A percentile compares a stretch with the other conserved stretches of the same genome.
phyloP scores from a whole-genome alignment of 1,140 invertebrate species.

The Pseudomyrmex dendroicus region DNA sequence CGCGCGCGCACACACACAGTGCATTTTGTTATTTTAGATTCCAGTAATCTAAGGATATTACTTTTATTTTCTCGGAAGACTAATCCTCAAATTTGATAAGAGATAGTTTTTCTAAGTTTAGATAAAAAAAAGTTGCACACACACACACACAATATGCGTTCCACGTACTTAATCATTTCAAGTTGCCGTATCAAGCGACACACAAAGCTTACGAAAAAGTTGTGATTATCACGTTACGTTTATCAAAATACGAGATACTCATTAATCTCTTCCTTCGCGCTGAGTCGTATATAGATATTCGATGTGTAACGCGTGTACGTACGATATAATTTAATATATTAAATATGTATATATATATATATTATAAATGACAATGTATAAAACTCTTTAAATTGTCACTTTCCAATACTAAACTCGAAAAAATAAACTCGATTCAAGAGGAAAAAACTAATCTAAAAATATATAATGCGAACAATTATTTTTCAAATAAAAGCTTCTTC shows the following conservation, averaged over 20 bases:
- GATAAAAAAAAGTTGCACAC: background rate
- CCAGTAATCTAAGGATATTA: background rate
- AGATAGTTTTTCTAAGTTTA: too few species aligned
- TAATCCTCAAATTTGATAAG: too few species aligned
- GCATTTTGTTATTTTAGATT: background rate
- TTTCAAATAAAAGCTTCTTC: too few species aligned
- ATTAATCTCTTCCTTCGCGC: background rate
- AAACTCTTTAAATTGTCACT: background rate
- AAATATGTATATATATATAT: too few species aligned
- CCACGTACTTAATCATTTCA: background rate
- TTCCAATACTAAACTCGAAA: too few species aligned
- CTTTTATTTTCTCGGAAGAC: constrained; percentile 1
- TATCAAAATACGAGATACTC: constrained; percentile 32
- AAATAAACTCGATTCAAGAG: too few species aligned
- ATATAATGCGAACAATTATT: too few species aligned
- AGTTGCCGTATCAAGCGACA: background rate
- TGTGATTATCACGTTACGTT: constrained; percentile 28
- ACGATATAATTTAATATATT: too few species aligned
- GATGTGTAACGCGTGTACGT: too few species aligned
- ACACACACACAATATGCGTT: background rate
- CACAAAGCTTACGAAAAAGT: background rate
- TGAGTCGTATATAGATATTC: background rate
- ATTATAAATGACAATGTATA: too few species aligned
- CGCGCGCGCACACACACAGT: background rate
- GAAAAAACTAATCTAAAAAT: too few species aligned